A percentile compares a stretch with the other conserved stretches of the same genome.
Conservation (phyloP, 2,113 vertebrate genomes). For the Odocoileus virginianus region DNA sequence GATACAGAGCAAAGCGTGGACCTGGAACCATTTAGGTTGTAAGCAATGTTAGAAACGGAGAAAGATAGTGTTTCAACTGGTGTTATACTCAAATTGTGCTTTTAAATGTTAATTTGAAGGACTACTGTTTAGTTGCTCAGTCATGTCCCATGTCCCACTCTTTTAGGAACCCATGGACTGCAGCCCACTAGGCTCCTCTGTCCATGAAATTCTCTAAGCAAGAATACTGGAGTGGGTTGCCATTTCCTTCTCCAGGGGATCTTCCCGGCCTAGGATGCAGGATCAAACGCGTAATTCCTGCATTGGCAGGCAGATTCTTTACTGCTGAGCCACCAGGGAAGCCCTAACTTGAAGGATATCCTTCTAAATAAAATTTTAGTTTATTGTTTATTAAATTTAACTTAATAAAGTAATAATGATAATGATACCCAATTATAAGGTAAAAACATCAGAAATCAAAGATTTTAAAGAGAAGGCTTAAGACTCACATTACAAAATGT, state of each 20-base stretch:
- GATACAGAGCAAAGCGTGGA: neutral
- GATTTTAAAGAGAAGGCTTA: neutral
- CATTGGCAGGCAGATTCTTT: neutral
- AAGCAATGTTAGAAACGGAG: neutral
- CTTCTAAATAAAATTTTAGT: neutral
- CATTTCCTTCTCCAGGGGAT: neutral
- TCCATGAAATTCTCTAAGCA: neutral
- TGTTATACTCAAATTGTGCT: neutral
- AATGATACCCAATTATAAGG: neutral
- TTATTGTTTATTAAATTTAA: conserved; percentile 15
- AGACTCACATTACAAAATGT: neutral
- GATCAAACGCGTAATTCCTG: neutral
- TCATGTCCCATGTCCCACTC: neutral
- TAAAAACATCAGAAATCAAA: neutral
- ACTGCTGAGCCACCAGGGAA: neutral
- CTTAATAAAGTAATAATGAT: neutral
- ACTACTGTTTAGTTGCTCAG: neutral
- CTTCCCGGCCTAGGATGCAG: neutral
- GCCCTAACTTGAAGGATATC: neutral
- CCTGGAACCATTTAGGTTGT: neutral
- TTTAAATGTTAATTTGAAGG: neutral
- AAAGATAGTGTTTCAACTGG: neutral
- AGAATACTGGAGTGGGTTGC: neutral
- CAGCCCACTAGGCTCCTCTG: neutral
- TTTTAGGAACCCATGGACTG: neutral